Conservation (phyloP, 1,140 invertebrate species). For the Eriocheir sinensis region DNA sequence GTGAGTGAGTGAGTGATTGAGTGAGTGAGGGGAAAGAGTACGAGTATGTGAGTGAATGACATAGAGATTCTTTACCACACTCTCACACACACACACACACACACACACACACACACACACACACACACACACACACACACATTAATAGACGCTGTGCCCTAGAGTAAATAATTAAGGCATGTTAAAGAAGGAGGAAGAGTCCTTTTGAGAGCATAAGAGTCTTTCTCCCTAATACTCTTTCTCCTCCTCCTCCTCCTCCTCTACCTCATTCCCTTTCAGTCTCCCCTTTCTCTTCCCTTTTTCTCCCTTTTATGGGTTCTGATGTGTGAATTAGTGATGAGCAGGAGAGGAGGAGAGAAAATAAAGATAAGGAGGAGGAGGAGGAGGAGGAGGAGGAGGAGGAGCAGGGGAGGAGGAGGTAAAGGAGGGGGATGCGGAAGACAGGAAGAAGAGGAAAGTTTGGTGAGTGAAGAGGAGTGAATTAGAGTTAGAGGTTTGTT, state of each 20-base stretch:
- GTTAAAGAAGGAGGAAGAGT: background rate
- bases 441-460: background rate
- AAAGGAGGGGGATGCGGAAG: background rate
- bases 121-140: background rate
- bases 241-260: background rate
- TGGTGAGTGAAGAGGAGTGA: background rate
- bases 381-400: background rate
- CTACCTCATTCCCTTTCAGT: background rate
- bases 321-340: background rate
- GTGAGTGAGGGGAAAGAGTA: background rate
- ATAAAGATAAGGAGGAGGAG: background rate
- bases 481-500: background rate
- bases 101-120: constrained; percentile 33
- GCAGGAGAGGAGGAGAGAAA: background rate
- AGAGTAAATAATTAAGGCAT: background rate
- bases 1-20: background rate
- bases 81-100: background rate
- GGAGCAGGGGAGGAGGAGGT: no score
- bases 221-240: background rate
- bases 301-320: background rate
- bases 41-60: background rate
- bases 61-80: background rate
- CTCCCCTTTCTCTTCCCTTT: background rate
- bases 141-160: background rate
- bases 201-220: background rate